Evolutionary conservation across 2,888 invertebrate species (phyloP), one percentile per base, ranked within the genome.

Genomic region (Drosophila pseudotalamancana): DNA sequence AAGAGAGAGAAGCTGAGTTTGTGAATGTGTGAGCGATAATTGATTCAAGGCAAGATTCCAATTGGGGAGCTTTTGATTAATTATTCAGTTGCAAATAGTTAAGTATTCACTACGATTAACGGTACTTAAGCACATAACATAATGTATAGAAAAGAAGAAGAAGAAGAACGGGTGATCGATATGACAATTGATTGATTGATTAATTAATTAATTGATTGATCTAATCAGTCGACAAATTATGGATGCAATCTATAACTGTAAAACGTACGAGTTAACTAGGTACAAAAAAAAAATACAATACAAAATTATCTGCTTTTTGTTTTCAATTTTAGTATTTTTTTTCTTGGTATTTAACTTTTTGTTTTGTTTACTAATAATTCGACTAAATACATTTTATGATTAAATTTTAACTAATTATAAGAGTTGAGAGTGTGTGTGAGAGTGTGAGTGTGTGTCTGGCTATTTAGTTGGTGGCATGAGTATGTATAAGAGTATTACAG

Each of bases 161-260:
- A 50, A 43, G 35, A 45, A 45, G n/a, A n/a, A 54, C 55, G 21
- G 42, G 73, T 77, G 61, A 53, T 55, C 46, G 51, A 25, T 65
- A 39, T 46, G 37, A 48, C 35, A 31, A 46, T n/a, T n/a, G n/a
- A n/a, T n/a, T n/a, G 21, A 57, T 46, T 46, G 57, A 55, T 25
- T 19, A 27, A 42, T 55, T 34, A 32, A 55, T 62, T 34, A 43
- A 62, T n/a, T n/a, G n/a, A 27, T 55, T 51, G 6, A 84, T 60
- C 81, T 78, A 71, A 68, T 83, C 64, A 65, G 72, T 84, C 77
- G 70, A 78, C 42, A 60, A 73, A 84, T 57, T 57, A 61, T 57
- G 85, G 78, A 80, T 80, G 71, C 81, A 80, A 45, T 60, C 55
- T 56, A 72, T 19, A 35, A 57, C 32, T 40, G 40, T 48, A 42